Evolutionary conservation across 2,888 invertebrate genomes (phyloP).

Genomic region (Leucoma salicis): DNA sequence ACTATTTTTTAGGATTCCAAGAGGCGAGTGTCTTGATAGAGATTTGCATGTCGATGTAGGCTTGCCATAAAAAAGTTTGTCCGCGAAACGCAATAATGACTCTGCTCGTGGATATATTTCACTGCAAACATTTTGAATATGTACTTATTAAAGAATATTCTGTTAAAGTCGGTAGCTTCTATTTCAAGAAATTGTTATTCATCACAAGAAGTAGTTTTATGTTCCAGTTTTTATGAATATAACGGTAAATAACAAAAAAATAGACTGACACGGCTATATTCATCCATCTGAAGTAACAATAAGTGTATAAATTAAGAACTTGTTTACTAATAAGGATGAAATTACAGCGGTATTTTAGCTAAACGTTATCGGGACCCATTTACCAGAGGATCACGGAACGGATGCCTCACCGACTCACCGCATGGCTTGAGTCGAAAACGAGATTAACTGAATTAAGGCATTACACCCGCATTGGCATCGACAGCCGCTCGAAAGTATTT

Average conservation of each 20-base stretch:
- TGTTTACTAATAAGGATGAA: constrained; percentile 30
- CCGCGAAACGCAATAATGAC: constrained; percentile 30
- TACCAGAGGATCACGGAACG: background rate
- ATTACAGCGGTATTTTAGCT: constrained; percentile 33
- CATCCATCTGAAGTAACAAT: constrained; percentile 7
- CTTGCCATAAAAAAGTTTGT: constrained; percentile 41
- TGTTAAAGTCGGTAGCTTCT: constrained; percentile 23
- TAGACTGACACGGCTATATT: background rate
- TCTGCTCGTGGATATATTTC: constrained; percentile 32
- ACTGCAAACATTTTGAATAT: constrained; percentile 6
- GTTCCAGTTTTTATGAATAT: constrained; percentile 18
- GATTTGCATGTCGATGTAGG: constrained; percentile 55
- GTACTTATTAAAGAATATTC: constrained; percentile 3
- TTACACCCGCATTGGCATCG: constrained; percentile 63
- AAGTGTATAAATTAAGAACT: constrained; percentile 16
- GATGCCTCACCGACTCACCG: constrained; percentile 34
- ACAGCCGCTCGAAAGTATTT: constrained; percentile 60
- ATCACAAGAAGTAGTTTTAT: constrained; percentile 17
- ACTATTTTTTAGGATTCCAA: constrained; percentile 41
- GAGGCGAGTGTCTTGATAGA: constrained; percentile 45
- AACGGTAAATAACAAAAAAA: constrained; percentile 2
- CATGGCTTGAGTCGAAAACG: constrained; percentile 52
- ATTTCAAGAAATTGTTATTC: constrained; percentile 27
- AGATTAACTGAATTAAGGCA: constrained; percentile 74
- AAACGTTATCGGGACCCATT: constrained; percentile 11